Percentiles rank a stretch among this genome's conserved stretches.
Evolutionary conservation across 1,140 invertebrate species (phyloP).

Genomic region (Littorina saxatilis): DNA sequence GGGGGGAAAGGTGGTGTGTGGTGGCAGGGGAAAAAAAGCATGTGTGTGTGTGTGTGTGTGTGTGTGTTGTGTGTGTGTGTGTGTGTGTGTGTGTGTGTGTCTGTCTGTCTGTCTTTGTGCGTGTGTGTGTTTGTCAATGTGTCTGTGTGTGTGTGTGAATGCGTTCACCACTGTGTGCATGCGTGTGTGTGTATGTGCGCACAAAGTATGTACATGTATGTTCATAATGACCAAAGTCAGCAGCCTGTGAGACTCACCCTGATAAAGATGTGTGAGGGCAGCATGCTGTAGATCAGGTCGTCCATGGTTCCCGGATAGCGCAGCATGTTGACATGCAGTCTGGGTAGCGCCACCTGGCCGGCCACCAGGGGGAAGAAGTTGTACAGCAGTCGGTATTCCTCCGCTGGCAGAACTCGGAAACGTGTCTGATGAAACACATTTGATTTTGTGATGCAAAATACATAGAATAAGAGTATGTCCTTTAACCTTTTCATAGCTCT

Average conservation of each 20-base stretch:
- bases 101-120: neutral
- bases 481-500: too few relatives aligned
- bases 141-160: too few relatives aligned
- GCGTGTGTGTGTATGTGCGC: neutral
- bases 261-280: conserved; percentile 80
- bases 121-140: neutral
- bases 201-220: neutral
- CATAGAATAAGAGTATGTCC: too few relatives aligned
- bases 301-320: conserved; percentile 74
- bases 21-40: neutral
- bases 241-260: too few relatives aligned
- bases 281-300: conserved; percentile 78
- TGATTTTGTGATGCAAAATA: too few relatives aligned
- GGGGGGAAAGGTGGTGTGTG: too few relatives aligned
- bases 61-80: neutral
- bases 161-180: neutral
- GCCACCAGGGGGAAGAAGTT: conserved; percentile 85
- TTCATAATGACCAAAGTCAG: neutral
- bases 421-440: too few relatives aligned
- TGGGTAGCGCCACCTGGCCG: conserved; percentile 83
- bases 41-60: too few relatives aligned
- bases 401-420: conserved; percentile 82
- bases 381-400: conserved; percentile 81
- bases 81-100: too few relatives aligned
- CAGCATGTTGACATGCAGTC: conserved; percentile 79